These are phyloP conservation scores for Sphaeridia pumilis DNA, from an alignment of 2,888 invertebrate species.

Conservation along the genomic window DNA sequence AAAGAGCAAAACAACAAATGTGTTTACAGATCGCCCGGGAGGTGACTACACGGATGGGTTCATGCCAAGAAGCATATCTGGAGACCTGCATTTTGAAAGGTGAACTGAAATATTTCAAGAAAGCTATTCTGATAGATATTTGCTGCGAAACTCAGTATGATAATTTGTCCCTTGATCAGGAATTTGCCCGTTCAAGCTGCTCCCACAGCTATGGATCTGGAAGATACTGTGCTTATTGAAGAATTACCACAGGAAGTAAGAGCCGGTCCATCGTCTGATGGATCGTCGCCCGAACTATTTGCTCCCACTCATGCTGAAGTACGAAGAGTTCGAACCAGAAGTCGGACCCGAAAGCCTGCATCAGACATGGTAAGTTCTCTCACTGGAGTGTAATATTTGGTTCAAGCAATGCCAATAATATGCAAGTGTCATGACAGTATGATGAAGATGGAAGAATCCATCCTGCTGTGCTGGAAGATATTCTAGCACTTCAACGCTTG, in stretches of 20 bases:
- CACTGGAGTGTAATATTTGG: too few species aligned
- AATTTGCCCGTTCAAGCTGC: slow-evolving; percentile 7
- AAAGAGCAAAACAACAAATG: too few species aligned
- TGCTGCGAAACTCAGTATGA: neutral
- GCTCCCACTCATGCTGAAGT: neutral
- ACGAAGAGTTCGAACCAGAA: slow-evolving; percentile 6
- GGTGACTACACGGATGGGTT: neutral
- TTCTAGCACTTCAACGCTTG: neutral
- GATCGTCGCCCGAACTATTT: neutral
- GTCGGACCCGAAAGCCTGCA: slow-evolving; percentile 4
- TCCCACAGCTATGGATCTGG: neutral
- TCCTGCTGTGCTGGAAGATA: neutral
- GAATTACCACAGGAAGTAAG: neutral
- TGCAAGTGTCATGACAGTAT: neutral
- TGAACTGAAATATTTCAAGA: neutral
- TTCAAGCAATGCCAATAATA: too few species aligned
- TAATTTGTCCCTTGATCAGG: neutral
- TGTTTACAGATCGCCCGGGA: too few species aligned
- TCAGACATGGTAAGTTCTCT: neutral
- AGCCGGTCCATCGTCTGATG: neutral
- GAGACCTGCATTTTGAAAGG: slow-evolving; percentile 7
- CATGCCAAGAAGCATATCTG: neutral
- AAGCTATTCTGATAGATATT: neutral
- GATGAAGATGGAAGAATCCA: neutral
- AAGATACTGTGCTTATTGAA: neutral